Evolutionary conservation across 2,888 invertebrate species (phyloP).

Genomic region (Blastobasis adustella): DNA sequence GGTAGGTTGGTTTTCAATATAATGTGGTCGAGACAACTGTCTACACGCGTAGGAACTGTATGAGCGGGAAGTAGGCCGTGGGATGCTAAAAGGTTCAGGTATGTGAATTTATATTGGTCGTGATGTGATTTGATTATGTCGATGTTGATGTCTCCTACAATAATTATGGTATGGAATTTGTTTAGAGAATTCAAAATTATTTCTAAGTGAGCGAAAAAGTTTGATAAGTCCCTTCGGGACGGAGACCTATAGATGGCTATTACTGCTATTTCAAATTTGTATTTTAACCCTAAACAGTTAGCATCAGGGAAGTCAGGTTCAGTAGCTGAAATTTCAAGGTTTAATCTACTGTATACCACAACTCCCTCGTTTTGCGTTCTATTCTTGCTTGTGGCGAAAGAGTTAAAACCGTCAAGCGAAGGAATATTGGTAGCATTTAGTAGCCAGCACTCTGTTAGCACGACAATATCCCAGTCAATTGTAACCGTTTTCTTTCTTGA

Average conservation of each 20-base stretch:
- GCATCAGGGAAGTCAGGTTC: slow-evolving; percentile 14
- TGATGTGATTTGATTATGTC: slow-evolving; percentile 2
- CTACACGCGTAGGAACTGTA: slow-evolving; percentile 8
- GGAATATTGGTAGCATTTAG: slow-evolving; percentile 10
- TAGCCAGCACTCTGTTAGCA: slow-evolving; percentile 20
- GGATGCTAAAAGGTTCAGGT: slow-evolving; percentile 13
- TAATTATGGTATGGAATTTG: slow-evolving; percentile 11
- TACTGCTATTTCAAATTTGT: slow-evolving; percentile 5
- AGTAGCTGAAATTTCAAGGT: slow-evolving; percentile 3
- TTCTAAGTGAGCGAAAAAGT: slow-evolving; percentile 7
- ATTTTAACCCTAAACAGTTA: slow-evolving; percentile 12
- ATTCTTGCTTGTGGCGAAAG: slow-evolving; percentile 5
- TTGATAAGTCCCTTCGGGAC: slow-evolving; percentile 2
- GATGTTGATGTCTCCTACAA: slow-evolving; percentile 19
- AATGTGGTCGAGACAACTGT: slow-evolving; percentile 14
- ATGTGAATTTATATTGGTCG: slow-evolving; percentile 7
- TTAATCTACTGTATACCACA: slow-evolving; percentile 12
- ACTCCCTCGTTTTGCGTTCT: slow-evolving; percentile 20
- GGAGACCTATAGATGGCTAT: slow-evolving; percentile 13
- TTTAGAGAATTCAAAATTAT: background rate
- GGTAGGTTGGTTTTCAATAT: slow-evolving; percentile 12
- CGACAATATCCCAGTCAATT: slow-evolving; percentile 16
- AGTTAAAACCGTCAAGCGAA: slow-evolving; percentile 9
- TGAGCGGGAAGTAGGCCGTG: slow-evolving; percentile 18
- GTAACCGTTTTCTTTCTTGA: no score